Percentiles rank a stretch among this genome's conserved stretches.
phyloP scores from a whole-genome alignment of 2,888 invertebrate genomes.

The Cybosia mesomella region DNA sequence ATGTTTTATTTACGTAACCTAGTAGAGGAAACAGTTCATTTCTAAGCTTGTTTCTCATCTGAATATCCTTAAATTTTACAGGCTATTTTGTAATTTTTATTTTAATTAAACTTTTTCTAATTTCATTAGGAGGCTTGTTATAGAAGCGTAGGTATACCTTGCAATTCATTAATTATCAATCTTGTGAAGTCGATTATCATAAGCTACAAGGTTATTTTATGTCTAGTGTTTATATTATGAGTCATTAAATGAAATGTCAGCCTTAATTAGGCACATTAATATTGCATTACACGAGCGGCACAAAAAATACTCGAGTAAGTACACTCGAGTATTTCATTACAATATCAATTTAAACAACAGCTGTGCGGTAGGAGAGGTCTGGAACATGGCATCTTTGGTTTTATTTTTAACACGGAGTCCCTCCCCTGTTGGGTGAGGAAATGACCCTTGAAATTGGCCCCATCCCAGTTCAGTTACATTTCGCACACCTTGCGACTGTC shows the following conservation, averaged over 20 bases:
- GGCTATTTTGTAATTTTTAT: too few relatives aligned
- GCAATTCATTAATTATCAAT: too few relatives aligned
- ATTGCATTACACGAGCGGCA: conserved; percentile 27
- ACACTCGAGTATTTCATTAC: conserved; percentile 42
- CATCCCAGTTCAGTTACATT: conserved; percentile 71
- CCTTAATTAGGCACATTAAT: conserved; percentile 35
- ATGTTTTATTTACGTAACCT: too few relatives aligned
- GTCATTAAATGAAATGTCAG: too few relatives aligned
- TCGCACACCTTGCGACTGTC: conserved; percentile 76
- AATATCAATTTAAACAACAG: conserved; percentile 63
- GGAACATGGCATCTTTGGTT: conserved; percentile 62
- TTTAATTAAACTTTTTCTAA: too few relatives aligned
- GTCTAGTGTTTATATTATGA: neutral
- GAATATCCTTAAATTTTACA: too few relatives aligned
- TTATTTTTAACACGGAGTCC: conserved; percentile 65
- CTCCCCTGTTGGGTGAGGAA: conserved; percentile 72
- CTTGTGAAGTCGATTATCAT: neutral
- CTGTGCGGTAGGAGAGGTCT: conserved; percentile 56
- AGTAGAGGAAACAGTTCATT: too few relatives aligned
- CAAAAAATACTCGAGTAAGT: conserved; percentile 30
- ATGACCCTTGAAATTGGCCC: conserved; percentile 84
- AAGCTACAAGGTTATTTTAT: neutral
- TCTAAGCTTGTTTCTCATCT: too few relatives aligned
- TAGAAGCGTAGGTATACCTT: too few relatives aligned
- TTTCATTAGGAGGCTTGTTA: too few relatives aligned